Base-by-base conservation (phyloP, 2,113 vertebrate genomes). In the Anarhynchus alexandrinus region DNA sequence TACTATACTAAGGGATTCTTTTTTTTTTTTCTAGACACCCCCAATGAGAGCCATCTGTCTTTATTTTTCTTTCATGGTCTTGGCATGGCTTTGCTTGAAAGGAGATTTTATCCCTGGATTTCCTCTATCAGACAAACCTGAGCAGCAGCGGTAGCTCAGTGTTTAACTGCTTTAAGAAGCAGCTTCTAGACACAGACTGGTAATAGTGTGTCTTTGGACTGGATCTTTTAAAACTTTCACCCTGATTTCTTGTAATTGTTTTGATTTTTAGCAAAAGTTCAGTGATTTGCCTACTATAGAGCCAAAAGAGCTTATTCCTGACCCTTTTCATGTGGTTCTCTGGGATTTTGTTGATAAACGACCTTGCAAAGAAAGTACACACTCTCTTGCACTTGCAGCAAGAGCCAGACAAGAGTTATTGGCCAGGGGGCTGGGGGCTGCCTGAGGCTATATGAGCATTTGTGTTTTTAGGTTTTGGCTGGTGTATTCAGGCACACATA, bases 401-500 rank as follows among this genome's bases (percentile, higher is more conserved):
- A 7, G 30, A 88, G 86, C 66, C 66, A 97, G 94, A 66, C 42
- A 83, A 94, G 94, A 97, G 89, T 97, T 97, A 97, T 96, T 94
- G 97, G 90, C 86, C 94, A 95, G 82, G 82, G 90, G 94, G 79
- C 71, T 93, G 73, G 81, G 67, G 86, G 54, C 81, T 94, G 76
- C 94, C 81, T 5, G n/a, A 91, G 78, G 91, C 91, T 76, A 43
- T 54, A 47, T 10, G 6, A 96, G 85, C 86, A 82, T 94, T 93
- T 86, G 64, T 82, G 79, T 4, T 30, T 94, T 90, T 85, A 92
- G 73, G 64, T 88, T 97, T 97, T 92, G 77, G 90, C 73, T 91
- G 82, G 78, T 86, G 91, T 96, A 97, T 97, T 97, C 93, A 97
- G 97, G 83, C 51, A 82, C 94, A 96, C 92, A 88, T 91, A 95